Percentiles rank a stretch among this genome's conserved stretches.
Evolutionary conservation across 2,113 vertebrate species (phyloP).

Genomic region (Peucedramus taeniatus): DNA sequence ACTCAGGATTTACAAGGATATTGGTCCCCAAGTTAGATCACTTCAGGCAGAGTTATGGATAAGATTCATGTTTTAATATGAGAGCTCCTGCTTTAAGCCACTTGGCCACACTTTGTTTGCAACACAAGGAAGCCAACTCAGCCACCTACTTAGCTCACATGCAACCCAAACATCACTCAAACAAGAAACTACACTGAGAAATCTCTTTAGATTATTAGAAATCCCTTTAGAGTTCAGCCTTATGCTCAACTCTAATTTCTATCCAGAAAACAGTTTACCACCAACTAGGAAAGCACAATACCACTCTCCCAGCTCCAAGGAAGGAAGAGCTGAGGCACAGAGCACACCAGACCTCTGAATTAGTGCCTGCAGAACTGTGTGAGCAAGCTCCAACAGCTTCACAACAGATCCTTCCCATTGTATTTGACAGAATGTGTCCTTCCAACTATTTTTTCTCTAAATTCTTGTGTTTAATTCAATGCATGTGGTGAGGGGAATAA

Average conservation of each 20-base stretch:
- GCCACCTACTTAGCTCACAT: not conserved
- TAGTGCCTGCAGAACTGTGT: not conserved
- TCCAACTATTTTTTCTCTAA: conserved; percentile 18
- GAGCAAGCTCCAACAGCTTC: not conserved
- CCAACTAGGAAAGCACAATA: not conserved
- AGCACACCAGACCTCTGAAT: not conserved
- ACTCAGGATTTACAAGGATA: not conserved
- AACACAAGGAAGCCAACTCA: not conserved
- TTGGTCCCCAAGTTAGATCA: not conserved
- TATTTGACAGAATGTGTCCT: not conserved
- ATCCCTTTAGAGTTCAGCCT: not conserved
- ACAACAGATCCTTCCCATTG: conserved; percentile 5
- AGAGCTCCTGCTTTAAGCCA: not conserved
- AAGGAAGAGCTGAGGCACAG: not conserved
- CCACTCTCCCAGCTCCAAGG: not conserved
- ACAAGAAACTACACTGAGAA: not conserved
- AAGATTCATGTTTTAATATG: not conserved
- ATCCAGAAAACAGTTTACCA: not conserved
- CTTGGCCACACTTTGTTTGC: not conserved
- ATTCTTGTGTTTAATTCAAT: conserved; percentile 49
- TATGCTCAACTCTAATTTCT: not conserved
- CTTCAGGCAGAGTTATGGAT: not conserved
- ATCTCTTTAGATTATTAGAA: not conserved
- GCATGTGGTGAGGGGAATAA: conserved; percentile 22
- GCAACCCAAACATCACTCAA: not conserved